Conservation (phyloP, 2,888 invertebrate species). For the Erebia ligea region DNA sequence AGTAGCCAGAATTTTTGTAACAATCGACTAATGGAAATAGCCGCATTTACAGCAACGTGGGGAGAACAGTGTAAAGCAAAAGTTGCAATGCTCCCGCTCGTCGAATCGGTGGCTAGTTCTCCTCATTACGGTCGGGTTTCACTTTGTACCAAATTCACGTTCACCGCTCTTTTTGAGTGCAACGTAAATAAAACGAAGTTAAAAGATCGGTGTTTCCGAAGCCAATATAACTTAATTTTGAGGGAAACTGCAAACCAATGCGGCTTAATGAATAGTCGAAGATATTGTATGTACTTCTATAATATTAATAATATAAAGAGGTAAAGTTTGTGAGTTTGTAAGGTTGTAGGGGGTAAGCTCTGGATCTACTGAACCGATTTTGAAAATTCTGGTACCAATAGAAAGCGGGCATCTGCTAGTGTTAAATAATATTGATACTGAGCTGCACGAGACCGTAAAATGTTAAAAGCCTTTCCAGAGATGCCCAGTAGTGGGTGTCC, state of each 20-base stretch:
- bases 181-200: conserved; percentile 9
- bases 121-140: conserved; percentile 26
- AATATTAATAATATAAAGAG: too few relatives aligned
- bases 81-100: conserved; percentile 54
- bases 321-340: too few relatives aligned
- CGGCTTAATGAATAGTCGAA: too few relatives aligned
- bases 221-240: neutral
- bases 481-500: too few relatives aligned
- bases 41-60: neutral
- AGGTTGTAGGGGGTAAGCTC: too few relatives aligned
- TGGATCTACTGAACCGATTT: too few relatives aligned
- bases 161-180: conserved; percentile 11
- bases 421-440: too few relatives aligned
- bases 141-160: conserved; percentile 22
- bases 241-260: neutral
- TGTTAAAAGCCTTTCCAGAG: too few relatives aligned
- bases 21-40: conserved; percentile 44
- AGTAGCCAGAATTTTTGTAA: conserved; percentile 28
- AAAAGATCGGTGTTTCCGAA: neutral
- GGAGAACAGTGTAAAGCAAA: conserved; percentile 50
- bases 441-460: too few relatives aligned
- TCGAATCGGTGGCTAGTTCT: conserved; percentile 46
- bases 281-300: too few relatives aligned
- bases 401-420: too few relatives aligned
- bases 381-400: too few relatives aligned